Evolutionary conservation across 2,888 invertebrate genomes (phyloP), one percentile per base, ranked within the genome.

Genomic region (Leptinotarsa haldemani): DNA sequence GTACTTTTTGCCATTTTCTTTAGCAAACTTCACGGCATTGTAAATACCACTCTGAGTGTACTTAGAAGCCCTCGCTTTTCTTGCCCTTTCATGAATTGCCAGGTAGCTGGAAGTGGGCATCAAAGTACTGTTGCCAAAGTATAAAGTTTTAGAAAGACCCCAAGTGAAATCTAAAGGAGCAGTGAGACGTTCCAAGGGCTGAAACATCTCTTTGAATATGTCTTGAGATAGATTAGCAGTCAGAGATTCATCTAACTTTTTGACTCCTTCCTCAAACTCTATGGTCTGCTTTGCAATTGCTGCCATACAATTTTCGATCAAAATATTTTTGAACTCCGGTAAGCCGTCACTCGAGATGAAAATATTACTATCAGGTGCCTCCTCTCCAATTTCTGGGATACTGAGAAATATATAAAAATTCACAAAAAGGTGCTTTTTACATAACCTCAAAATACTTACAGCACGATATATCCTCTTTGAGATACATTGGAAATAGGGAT

Each of bases 141-240:
- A 96, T 15, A 97, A 86, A 4, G 94, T 92, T 87, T 96, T 97
- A 0, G 96, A 93, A 80, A 96, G 90, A 13, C 95, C 95, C 95
- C 96, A 97, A 4, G 95, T 95, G 66, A 93, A 91, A 84, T 95
- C 94, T 65, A 98, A 87, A 13, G 94, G 93, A 1, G 91, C 90
- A 48, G 93, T 92, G 1, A 93, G 85, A 80, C 91, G 90, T 84
- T 98, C 97, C 40, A 97, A 84, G 1, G 94, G 94, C 77, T 92
- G 89, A 75, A 97, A 90, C 65, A 95, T 88, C 82, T 93, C 92
- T 48, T 89, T 87, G 85, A 95, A 93, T 64, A 93, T 88, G 86
- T 93, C 90, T 80, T 89, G 88, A 68, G 46, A 68, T 46, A 56
- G 18, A 40, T 46, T 56, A 3, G 46, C 15, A 69, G 87, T 83